These are phyloP conservation scores for Drosophila parabipectinata DNA, from an alignment of 1,140 invertebrate species.

Conservation along the genomic window DNA sequence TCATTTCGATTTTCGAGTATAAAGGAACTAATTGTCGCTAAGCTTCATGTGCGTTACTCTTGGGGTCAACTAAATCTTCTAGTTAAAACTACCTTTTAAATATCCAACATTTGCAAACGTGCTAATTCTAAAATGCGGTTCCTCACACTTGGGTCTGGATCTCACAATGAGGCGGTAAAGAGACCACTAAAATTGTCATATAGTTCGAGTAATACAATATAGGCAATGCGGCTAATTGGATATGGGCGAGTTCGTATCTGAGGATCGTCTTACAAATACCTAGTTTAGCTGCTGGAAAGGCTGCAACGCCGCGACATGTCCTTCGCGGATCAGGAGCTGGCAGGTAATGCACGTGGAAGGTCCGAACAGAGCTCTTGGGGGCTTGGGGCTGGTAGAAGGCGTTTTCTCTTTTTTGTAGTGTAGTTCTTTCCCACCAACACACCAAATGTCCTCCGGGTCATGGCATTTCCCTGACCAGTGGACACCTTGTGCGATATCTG, in stretches of 20 bases:
- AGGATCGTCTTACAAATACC: slow-evolving; percentile 39
- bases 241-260: slow-evolving; percentile 25
- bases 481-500: slow-evolving; percentile 43
- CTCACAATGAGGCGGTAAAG: slow-evolving; percentile 25
- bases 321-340: slow-evolving; percentile 49
- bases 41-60: slow-evolving; percentile 37
- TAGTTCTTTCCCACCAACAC: slow-evolving; percentile 6
- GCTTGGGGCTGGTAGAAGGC: slow-evolving; percentile 4
- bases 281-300: slow-evolving; percentile 58
- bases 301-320: slow-evolving; percentile 49
- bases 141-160: slow-evolving; percentile 7
- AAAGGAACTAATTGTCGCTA: slow-evolving; percentile 34
- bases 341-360: slow-evolving; percentile 69
- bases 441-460: not conserved
- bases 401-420: not conserved
- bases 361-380: slow-evolving; percentile 41
- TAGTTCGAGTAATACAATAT: slow-evolving; percentile 14
- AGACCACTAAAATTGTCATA: slow-evolving; percentile 31
- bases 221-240: slow-evolving; percentile 32
- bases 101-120: slow-evolving; percentile 28
- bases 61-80: slow-evolving; percentile 26
- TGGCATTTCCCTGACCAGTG: not conserved
- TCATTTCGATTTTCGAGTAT: slow-evolving; percentile 19
- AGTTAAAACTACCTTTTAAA: slow-evolving; percentile 29
- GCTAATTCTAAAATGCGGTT: slow-evolving; percentile 24